phyloP scores from a whole-genome alignment of 2,888 invertebrate species.

The Agrilus mali region DNA sequence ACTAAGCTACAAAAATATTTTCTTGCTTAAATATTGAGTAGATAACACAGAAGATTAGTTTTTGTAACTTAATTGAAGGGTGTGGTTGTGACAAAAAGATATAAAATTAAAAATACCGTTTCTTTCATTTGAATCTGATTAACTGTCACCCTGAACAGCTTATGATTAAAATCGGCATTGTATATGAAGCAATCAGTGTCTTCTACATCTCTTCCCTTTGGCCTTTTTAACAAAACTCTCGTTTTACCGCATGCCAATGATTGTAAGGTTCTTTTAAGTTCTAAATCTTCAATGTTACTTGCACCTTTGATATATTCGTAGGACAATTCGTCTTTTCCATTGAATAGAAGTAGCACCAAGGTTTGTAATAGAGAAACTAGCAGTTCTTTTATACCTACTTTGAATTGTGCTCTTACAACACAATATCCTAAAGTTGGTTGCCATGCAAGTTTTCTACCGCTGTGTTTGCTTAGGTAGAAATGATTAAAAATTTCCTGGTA shows the following conservation, averaged over 20 bases:
- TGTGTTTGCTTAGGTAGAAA: constrained; percentile 92
- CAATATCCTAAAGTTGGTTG: constrained; percentile 93
- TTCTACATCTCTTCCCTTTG: constrained; percentile 75
- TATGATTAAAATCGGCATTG: constrained; percentile 85
- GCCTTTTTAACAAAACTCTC: constrained; percentile 72
- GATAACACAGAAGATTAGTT: too few relatives aligned
- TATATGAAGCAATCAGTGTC: constrained; percentile 73
- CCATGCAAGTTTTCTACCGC: constrained; percentile 94
- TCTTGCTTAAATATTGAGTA: too few relatives aligned
- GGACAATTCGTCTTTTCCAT: constrained; percentile 65
- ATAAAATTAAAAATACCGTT: constrained; percentile 34
- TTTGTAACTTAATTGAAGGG: too few relatives aligned
- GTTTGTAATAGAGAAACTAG: constrained; percentile 95
- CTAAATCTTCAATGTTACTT: constrained; percentile 85
- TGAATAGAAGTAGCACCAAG: constrained; percentile 82
- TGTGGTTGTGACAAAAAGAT: too few relatives aligned
- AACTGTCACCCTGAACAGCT: constrained; percentile 92
- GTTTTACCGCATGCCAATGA: constrained; percentile 90
- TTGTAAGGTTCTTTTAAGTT: constrained; percentile 82
- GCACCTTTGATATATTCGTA: constrained; percentile 77
- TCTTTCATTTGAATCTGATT: constrained; percentile 83
- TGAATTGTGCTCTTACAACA: constrained; percentile 76
- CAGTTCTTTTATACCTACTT: constrained; percentile 80
- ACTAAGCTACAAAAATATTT: too few relatives aligned
- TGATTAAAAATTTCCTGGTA: constrained; percentile 89